phyloP scores from a whole-genome alignment of 2,888 invertebrate genomes.

The Andrena bucephala region DNA sequence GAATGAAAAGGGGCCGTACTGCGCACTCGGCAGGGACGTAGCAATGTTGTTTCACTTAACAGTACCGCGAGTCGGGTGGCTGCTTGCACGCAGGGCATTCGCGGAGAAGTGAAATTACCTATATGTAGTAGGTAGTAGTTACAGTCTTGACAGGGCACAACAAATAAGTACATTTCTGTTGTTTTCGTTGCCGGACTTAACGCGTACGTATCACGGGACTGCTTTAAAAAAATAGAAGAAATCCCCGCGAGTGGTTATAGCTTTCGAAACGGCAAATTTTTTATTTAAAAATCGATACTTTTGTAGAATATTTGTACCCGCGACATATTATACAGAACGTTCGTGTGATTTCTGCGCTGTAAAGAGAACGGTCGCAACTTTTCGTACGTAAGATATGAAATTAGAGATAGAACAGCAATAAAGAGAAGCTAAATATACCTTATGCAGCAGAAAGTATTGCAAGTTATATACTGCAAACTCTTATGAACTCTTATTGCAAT shows the following conservation, averaged over 20 bases:
- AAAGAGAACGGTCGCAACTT: slow-evolving; percentile 19
- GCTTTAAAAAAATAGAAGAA: background rate
- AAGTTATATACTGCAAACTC: background rate
- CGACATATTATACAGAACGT: slow-evolving; percentile 15
- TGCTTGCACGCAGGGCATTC: slow-evolving; percentile 32
- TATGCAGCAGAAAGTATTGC: background rate
- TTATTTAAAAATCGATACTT: slow-evolving; percentile 32
- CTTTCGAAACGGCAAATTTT: background rate
- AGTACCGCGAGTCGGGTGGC: slow-evolving; percentile 13
- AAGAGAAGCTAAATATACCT: slow-evolving; percentile 1
- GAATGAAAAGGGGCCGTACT: slow-evolving; percentile 40
- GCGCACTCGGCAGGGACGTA: slow-evolving; percentile 69
- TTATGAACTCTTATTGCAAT: background rate
- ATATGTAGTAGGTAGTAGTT: background rate
- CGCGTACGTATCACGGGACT: slow-evolving; percentile 28
- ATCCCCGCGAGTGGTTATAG: slow-evolving; percentile 16
- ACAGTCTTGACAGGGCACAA: slow-evolving; percentile 11
- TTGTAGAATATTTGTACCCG: slow-evolving; percentile 34
- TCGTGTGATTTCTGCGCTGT: slow-evolving; percentile 42
- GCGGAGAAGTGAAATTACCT: slow-evolving; percentile 22
- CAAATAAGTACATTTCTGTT: slow-evolving; percentile 24
- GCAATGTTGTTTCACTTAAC: slow-evolving; percentile 13
- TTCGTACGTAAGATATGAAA: background rate
- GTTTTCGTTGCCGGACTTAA: slow-evolving; percentile 14
- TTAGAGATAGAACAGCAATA: background rate